Conservation (phyloP, 2,113 vertebrate species). For the Gnathonemus longibarbis region DNA sequence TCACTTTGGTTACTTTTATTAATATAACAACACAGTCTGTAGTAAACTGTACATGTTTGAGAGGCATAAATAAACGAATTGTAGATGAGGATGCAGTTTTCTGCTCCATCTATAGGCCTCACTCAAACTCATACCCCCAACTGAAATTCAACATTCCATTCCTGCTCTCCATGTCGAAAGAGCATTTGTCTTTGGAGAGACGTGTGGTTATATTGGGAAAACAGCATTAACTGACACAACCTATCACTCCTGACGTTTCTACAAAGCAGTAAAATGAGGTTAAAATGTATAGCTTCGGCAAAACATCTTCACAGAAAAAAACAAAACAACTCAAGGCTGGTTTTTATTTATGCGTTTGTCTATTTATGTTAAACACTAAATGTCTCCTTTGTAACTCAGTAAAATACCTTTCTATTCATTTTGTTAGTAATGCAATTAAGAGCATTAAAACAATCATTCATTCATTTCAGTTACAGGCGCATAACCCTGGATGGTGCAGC, state of each 20-base stretch:
- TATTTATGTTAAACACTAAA: neutral
- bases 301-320: neutral
- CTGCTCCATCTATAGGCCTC: neutral
- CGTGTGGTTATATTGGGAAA: neutral
- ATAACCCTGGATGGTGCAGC: neutral
- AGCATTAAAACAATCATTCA: neutral
- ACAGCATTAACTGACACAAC: neutral
- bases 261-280: neutral
- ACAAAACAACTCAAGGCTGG: neutral
- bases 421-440: neutral
- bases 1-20: neutral
- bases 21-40: neutral
- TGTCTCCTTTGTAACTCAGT: neutral
- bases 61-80: neutral
- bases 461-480: neutral
- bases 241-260: neutral
- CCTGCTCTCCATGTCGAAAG: neutral
- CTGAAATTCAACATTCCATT: slow-evolving; percentile 4
- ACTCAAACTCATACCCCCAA: neutral
- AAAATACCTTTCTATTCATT: neutral
- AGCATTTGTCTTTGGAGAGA: neutral
- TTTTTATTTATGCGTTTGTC: neutral
- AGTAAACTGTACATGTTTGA: neutral
- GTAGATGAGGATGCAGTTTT: neutral
- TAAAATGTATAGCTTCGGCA: neutral